phyloP scores from a whole-genome alignment of 2,888 invertebrate genomes.

The Eupithecia exiguata region DNA sequence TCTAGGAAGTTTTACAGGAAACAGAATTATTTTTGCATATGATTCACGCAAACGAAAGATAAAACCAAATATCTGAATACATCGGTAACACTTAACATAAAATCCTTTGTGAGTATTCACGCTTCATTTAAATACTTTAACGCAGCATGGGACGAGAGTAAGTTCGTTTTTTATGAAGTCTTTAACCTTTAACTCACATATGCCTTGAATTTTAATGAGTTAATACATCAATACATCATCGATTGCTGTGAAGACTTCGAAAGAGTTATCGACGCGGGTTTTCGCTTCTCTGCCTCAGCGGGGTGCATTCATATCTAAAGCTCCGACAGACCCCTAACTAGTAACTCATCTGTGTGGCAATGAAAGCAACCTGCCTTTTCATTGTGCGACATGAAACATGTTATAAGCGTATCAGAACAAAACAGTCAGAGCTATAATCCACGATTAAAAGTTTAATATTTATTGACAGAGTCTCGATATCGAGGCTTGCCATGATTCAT shows the following conservation, averaged over 20 bases:
- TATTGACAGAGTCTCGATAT: constrained; percentile 43
- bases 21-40: constrained; percentile 12
- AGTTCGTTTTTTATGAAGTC: constrained; percentile 72
- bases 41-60: constrained; percentile 6
- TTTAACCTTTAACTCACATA: constrained; percentile 76
- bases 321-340: constrained; percentile 61
- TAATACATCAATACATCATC: constrained; percentile 79
- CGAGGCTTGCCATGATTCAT: constrained; percentile 52
- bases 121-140: constrained; percentile 67
- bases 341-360: constrained; percentile 27
- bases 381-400: constrained; percentile 62
- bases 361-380: constrained; percentile 65
- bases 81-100: constrained; percentile 55
- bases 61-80: constrained; percentile 41
- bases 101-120: constrained; percentile 61
- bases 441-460: constrained; percentile 51
- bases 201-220: constrained; percentile 79
- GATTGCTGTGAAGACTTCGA: constrained; percentile 54
- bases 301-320: constrained; percentile 65
- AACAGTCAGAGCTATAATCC: constrained; percentile 55
- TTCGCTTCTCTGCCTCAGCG: constrained; percentile 71
- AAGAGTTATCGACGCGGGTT: constrained; percentile 71
- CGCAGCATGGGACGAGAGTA: constrained; percentile 70
- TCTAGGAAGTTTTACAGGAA: constrained; percentile 41
- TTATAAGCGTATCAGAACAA: constrained; percentile 57